phyloP scores from a whole-genome alignment of 2,888 invertebrate genomes.

The Dioctria rufipes region DNA sequence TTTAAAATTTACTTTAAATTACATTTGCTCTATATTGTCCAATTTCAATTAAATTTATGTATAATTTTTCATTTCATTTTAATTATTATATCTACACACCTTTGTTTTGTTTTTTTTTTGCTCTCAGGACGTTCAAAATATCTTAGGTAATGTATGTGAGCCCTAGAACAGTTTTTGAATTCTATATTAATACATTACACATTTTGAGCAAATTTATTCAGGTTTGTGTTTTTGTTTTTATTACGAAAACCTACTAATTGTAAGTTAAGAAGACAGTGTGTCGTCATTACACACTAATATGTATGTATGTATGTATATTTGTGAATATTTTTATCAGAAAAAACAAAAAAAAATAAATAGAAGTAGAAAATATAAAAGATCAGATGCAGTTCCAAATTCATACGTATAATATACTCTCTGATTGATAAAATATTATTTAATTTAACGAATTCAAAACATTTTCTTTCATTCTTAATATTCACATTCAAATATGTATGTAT shows the following conservation, averaged over 20 bases:
- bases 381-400: background rate
- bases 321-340: no score
- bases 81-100: background rate
- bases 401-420: background rate
- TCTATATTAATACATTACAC: conserved; percentile 1
- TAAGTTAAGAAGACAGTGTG: no score
- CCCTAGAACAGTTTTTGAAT: background rate
- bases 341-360: no score
- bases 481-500: conserved; percentile 15
- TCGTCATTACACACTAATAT: no score
- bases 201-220: conserved; percentile 24
- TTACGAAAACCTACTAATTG: no score
- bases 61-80: conserved; percentile 1
- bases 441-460: conserved; percentile 20
- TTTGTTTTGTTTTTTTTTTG: background rate
- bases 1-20: conserved; percentile 28
- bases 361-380: background rate
- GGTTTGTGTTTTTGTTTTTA: conserved; percentile 4
- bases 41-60: conserved; percentile 30
- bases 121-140: conserved; percentile 16
- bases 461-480: background rate
- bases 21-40: conserved; percentile 40
- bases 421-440: conserved; percentile 3
- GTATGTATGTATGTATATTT: no score
- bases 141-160: no score